Evolutionary conservation across 1,140 invertebrate species (phyloP), one percentile per base, ranked within the genome.

Genomic region (Aculops lycopersici): DNA sequence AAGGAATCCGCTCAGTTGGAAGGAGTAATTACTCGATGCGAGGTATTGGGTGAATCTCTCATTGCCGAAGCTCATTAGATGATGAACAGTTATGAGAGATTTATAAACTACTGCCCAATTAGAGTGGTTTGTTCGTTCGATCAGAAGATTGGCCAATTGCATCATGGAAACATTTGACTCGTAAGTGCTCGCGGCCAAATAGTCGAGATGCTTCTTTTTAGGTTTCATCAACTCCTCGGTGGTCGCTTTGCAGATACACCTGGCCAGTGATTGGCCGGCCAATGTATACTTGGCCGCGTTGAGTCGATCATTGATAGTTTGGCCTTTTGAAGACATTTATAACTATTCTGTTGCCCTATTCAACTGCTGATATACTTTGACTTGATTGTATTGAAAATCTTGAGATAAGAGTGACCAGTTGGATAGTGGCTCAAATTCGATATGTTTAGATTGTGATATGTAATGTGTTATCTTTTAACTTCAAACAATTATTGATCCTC

Each of bases 131-230:
- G 84, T 90, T 48, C 90, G 65, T 61, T 95, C 86, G 53, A 97
- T 81, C 47, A 95, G 67, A 47, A 94, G 64, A 66, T 94, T 94
- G 40, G 88, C 90, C 59, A 97, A 61, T 58, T 92, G 81, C 53
- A 88, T 88, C 61, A 97, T 95, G 38, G 84, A 94, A 15, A 95
- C 84, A 61, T 97, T 97, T 24, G 88, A 84, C 61, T 95, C 86
- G 70, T 59, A 97, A 68, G 71, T 94, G 86, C 95, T 70, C 35
- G 68, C 68, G 49, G 62, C 77, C 81, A 88, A 65, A 97, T 88
- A 95, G 63, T 97, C 88, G 60, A 95, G 72, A 70, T 97, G 90
- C 66, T 97, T 97, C 69, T 90, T 90, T 67, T 97, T 95, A 18
- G 90, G 90, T 46, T 80, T 84, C 58, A 92, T 90, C 63, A 92